A percentile compares a stretch with the other conserved stretches of the same genome.
Evolutionary conservation across 2,888 invertebrate genomes (phyloP).

Genomic region (Marasmarcha lunaedactyla): DNA sequence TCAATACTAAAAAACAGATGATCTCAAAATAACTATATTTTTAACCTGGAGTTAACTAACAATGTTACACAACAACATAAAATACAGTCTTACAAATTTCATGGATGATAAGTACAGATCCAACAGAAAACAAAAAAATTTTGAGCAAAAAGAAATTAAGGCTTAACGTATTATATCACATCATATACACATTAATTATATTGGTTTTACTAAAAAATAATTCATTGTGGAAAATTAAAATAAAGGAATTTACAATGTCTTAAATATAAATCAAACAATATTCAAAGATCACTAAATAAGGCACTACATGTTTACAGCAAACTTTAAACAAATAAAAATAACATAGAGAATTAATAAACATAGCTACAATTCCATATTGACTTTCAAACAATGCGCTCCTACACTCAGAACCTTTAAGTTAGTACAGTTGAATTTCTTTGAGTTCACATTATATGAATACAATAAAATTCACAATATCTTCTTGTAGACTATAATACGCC

Average conservation of each 20-base stretch:
- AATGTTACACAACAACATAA: constrained; percentile 65
- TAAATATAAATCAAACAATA: too few species aligned
- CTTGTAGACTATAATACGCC: too few species aligned
- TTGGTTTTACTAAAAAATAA: neutral
- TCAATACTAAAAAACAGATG: constrained; percentile 23
- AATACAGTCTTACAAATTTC: constrained; percentile 69
- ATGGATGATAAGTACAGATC: constrained; percentile 64
- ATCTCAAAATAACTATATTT: constrained; percentile 67
- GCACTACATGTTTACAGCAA: constrained; percentile 32
- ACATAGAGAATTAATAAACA: too few species aligned
- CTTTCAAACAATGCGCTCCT: too few species aligned
- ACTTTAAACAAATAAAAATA: neutral
- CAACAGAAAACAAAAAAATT: constrained; percentile 40
- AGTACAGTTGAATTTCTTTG: too few species aligned
- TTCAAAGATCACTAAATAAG: constrained; percentile 31
- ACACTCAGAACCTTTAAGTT: too few species aligned
- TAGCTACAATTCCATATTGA: too few species aligned
- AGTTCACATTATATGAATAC: too few species aligned
- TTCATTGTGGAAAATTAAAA: neutral
- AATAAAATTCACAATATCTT: too few species aligned
- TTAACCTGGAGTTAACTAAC: constrained; percentile 61
- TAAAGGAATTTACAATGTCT: neutral
- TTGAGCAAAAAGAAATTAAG: constrained; percentile 44
- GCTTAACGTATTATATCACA: constrained; percentile 56
- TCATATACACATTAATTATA: constrained; percentile 27